Percentiles rank a stretch among this genome's conserved stretches.
Evolutionary conservation across 2,797 vertebrate species (phyloP).

Genomic region (Saxicola maurus): DNA sequence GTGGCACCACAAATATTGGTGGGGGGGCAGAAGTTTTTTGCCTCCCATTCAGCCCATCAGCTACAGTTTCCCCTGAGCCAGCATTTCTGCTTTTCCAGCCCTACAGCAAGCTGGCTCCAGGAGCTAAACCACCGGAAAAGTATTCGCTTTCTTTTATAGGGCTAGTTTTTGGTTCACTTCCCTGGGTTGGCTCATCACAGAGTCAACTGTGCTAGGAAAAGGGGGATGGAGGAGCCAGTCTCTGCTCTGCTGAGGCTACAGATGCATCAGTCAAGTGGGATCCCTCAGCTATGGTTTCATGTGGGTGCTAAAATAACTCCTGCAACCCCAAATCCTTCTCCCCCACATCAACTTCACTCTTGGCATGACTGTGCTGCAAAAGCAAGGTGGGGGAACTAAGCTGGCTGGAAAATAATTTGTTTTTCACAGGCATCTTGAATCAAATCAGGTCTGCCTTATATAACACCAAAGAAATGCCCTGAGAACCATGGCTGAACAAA

Average conservation of each 20-base stretch:
- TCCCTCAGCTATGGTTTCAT: background rate
- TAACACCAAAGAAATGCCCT: background rate
- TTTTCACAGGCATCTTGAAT: background rate
- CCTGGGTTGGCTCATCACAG: background rate
- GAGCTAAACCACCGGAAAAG: background rate
- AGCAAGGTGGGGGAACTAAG: background rate
- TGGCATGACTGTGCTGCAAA: background rate
- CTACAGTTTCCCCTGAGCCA: background rate
- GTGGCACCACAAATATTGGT: accelerated
- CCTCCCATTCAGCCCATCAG: accelerated
- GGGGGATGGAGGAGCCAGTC: background rate
- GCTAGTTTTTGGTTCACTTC: background rate
- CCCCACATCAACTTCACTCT: background rate
- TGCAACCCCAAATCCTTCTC: background rate
- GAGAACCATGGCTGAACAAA: background rate
- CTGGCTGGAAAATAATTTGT: background rate
- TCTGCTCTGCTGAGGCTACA: background rate
- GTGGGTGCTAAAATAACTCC: background rate
- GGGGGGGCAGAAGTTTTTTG: background rate
- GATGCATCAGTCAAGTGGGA: background rate
- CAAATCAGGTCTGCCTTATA: background rate
- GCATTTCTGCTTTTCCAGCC: background rate
- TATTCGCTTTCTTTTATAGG: background rate
- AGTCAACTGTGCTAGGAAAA: background rate
- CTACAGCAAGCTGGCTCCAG: background rate